phyloP scores from a whole-genome alignment of 2,888 invertebrate genomes.

The Meloe dianella region DNA sequence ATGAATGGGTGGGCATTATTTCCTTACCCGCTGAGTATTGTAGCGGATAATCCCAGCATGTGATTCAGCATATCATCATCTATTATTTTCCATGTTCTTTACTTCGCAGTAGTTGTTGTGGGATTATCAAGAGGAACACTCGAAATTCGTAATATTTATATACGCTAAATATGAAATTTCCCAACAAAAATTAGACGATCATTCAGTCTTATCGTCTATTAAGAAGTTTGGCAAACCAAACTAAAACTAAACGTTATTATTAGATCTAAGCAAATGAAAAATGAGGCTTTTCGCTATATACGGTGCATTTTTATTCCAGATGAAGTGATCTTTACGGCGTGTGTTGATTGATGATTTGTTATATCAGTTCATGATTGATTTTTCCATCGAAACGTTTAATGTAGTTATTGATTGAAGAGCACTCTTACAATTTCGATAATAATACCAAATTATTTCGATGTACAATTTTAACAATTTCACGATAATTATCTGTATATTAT shows the following conservation, averaged over 20 bases:
- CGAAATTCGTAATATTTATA: background rate
- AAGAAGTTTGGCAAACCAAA: background rate
- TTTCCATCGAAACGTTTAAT: slow-evolving; percentile 13
- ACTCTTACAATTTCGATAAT: background rate
- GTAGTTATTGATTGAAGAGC: background rate
- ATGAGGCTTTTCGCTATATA: background rate
- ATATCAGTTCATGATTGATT: slow-evolving; percentile 30
- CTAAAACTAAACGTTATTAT: background rate
- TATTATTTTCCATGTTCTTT: background rate
- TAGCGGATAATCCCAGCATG: slow-evolving; percentile 1
- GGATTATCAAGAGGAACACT: background rate
- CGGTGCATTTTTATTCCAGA: slow-evolving; percentile 8
- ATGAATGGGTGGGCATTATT: background rate
- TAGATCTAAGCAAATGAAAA: background rate
- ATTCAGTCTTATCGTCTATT: background rate
- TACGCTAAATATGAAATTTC: too few species aligned
- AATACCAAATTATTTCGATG: background rate
- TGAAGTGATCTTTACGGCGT: slow-evolving; percentile 13
- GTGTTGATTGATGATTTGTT: slow-evolving; percentile 33
- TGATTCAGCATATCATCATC: background rate
- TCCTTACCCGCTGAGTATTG: slow-evolving; percentile 1
- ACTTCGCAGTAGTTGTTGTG: background rate
- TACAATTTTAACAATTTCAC: too few species aligned
- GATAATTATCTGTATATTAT: background rate
- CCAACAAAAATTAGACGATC: background rate